Conservation (phyloP, 2,888 invertebrate species). For the Limenitis arthemis region DNA sequence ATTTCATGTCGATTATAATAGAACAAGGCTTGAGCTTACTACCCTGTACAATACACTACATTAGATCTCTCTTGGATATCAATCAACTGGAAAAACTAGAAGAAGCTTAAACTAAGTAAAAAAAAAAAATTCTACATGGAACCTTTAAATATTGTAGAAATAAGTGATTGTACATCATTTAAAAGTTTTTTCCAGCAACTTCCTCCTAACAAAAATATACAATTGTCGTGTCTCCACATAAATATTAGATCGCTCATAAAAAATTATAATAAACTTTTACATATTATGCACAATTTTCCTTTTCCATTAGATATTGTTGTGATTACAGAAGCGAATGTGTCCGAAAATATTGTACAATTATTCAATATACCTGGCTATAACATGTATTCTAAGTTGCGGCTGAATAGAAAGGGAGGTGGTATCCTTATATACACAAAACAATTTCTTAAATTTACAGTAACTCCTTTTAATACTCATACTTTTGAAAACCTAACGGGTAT, state of each 20-base stretch:
- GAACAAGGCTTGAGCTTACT: constrained; percentile 22
- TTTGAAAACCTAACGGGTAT: constrained; percentile 6
- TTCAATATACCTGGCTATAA: constrained; percentile 26
- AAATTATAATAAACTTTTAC: too few relatives aligned
- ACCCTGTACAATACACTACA: constrained; percentile 15
- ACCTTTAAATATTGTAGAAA: background rate
- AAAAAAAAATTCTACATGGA: background rate
- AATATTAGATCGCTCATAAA: too few relatives aligned
- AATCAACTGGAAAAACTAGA: background rate
- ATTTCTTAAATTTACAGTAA: constrained; percentile 8
- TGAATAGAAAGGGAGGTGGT: constrained; percentile 20
- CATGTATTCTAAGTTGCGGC: constrained; percentile 23
- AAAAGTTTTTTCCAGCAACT: constrained; percentile 8
- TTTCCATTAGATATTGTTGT: constrained; percentile 17
- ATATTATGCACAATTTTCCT: constrained; percentile 7
- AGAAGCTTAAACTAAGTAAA: background rate
- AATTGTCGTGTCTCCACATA: constrained; percentile 18
- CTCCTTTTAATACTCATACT: background rate
- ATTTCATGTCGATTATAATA: constrained; percentile 24
- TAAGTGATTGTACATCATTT: constrained; percentile 8
- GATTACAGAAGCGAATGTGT: constrained; percentile 22
- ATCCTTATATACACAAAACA: constrained; percentile 19
- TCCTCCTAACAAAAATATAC: constrained; percentile 8
- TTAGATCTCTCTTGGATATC: constrained; percentile 10
- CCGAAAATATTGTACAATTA: constrained; percentile 14